Conservation (phyloP, 2,113 vertebrate genomes). For the Silurus asotus region DNA sequence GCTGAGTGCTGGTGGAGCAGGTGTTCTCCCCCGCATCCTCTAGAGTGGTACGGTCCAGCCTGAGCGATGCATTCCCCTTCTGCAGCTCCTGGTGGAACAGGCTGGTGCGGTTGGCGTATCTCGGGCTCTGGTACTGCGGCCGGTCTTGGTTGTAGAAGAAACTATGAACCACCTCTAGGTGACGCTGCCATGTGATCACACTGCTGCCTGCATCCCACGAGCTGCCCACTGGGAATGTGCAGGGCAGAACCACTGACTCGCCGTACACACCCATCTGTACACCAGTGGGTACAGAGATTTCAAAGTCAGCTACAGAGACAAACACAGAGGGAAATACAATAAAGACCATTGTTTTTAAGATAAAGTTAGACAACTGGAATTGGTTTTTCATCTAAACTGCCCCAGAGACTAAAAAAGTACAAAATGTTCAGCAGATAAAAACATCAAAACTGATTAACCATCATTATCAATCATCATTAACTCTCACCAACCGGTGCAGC, state of each 20-base stretch:
- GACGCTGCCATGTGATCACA: conserved; percentile 59
- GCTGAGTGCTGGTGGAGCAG: conserved; percentile 53
- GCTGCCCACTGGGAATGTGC: conserved; percentile 46
- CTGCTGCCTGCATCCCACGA: conserved; percentile 23
- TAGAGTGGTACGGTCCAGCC: conserved; percentile 42
- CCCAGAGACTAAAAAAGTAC: too few species aligned
- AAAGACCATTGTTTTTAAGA: too few species aligned
- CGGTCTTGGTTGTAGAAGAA: conserved; percentile 56
- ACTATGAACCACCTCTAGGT: conserved; percentile 57
- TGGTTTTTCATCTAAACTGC: too few species aligned
- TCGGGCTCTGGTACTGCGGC: conserved; percentile 46
- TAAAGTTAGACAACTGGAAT: too few species aligned
- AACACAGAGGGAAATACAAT: too few species aligned
- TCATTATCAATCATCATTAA: too few species aligned
- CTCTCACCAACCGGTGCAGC: too few species aligned
- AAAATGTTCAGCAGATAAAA: too few species aligned
- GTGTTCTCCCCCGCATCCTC: conserved; percentile 55
- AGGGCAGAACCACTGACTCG: conserved; percentile 36
- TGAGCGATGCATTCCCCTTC: conserved; percentile 58
- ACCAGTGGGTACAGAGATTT: conserved; percentile 46
- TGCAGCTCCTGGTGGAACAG: conserved; percentile 52
- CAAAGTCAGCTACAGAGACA: conserved; percentile 45
- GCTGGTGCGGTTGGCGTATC: conserved; percentile 52
- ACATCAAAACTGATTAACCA: too few species aligned
- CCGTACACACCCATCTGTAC: conserved; percentile 28